Percentiles rank a stretch among this genome's conserved stretches.
Conservation (phyloP, 2,888 invertebrate species). For the Nymphalis polychloros region DNA sequence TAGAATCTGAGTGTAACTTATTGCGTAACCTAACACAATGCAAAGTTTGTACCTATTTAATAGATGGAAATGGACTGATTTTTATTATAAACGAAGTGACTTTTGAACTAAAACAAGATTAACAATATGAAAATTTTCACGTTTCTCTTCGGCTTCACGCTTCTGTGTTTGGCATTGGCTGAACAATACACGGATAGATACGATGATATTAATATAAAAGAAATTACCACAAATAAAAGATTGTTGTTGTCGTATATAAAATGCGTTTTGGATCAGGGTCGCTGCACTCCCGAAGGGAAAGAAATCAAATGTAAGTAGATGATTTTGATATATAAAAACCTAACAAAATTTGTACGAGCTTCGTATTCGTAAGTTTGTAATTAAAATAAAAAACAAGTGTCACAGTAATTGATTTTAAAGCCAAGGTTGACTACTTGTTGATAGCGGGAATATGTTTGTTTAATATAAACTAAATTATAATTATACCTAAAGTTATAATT, state of each 20-base stretch:
- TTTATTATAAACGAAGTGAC: not conserved
- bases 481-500: no score
- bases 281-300: slow-evolving; percentile 86
- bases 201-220: slow-evolving; percentile 86
- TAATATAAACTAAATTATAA: no score
- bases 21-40: not conserved
- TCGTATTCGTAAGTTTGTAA: not conserved
- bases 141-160: slow-evolving; percentile 24
- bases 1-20: not conserved
- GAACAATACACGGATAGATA: slow-evolving; percentile 84
- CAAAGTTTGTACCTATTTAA: not conserved
- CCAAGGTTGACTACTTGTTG: no score
- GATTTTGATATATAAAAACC: not conserved
- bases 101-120: not conserved
- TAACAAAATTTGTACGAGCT: no score
- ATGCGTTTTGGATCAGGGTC: slow-evolving; percentile 83
- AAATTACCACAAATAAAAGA: slow-evolving; percentile 84
- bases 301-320: slow-evolving; percentile 84
- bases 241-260: slow-evolving; percentile 85
- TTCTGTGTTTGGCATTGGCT: slow-evolving; percentile 28
- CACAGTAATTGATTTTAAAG: no score
- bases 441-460: no score
- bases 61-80: not conserved
- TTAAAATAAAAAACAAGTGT: no score
- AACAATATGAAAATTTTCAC: slow-evolving; percentile 34